Conservation (phyloP, 2,113 vertebrate species). For the Orientallactaga bullata region DNA sequence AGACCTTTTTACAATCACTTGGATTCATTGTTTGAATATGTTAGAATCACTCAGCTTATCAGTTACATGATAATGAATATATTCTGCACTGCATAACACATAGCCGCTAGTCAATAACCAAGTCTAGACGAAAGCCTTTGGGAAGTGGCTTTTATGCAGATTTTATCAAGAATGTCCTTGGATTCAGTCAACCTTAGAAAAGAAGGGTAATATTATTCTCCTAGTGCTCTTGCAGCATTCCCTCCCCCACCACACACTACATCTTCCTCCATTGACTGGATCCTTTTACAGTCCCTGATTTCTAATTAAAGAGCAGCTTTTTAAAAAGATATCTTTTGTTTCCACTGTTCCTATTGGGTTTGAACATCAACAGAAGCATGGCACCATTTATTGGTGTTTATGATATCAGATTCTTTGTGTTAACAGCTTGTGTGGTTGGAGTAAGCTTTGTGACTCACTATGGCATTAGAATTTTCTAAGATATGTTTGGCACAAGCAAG, state of each 20-base stretch:
- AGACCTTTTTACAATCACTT: slow-evolving; percentile 68
- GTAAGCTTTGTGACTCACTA: slow-evolving; percentile 71
- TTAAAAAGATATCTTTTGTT: not conserved
- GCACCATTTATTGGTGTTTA: slow-evolving; percentile 58
- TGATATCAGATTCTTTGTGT: slow-evolving; percentile 36
- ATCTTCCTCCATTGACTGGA: not conserved
- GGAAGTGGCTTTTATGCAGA: slow-evolving; percentile 35
- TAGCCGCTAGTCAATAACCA: not conserved
- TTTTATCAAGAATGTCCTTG: slow-evolving; percentile 34
- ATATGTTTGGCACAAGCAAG: slow-evolving; percentile 62
- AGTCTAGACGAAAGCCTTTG: slow-evolving; percentile 36
- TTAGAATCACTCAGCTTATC: slow-evolving; percentile 49
- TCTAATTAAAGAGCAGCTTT: slow-evolving; percentile 58
- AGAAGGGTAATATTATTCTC: slow-evolving; percentile 24
- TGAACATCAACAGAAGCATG: slow-evolving; percentile 52
- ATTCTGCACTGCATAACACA: not conserved
- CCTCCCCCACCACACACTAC: not conserved
- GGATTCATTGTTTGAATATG: slow-evolving; percentile 61
- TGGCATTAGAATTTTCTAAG: slow-evolving; percentile 38
- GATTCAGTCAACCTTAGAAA: slow-evolving; percentile 55
- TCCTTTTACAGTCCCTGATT: slow-evolving; percentile 42
- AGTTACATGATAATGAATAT: slow-evolving; percentile 9
- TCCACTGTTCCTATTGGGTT: not conserved
- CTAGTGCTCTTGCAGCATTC: not conserved
- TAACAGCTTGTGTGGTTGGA: not conserved